phyloP scores from a whole-genome alignment of 2,797 vertebrate genomes.

The Acanthurus leucopareius region DNA sequence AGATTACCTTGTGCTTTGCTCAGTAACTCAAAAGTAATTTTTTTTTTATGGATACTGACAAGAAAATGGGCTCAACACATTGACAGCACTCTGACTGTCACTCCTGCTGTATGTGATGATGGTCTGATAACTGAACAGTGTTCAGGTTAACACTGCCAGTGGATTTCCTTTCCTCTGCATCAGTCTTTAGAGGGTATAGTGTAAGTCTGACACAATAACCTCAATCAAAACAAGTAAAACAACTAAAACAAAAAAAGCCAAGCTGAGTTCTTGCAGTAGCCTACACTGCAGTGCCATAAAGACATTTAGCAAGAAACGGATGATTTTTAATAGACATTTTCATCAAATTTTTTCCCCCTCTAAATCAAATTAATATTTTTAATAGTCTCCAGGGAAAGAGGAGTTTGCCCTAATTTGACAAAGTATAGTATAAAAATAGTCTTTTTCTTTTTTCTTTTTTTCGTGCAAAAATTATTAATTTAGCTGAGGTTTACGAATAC shows the following conservation, averaged over 20 bases:
- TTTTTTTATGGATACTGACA: slow-evolving; percentile 13
- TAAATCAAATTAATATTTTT: slow-evolving; percentile 9
- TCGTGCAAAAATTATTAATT: background rate
- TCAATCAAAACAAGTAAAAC: background rate
- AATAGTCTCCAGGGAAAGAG: background rate
- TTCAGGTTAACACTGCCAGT: background rate
- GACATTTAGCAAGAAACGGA: background rate
- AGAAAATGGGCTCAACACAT: background rate
- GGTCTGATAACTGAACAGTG: background rate
- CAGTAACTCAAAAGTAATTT: slow-evolving; percentile 22
- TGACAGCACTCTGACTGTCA: slow-evolving; percentile 11
- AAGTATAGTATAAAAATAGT: background rate
- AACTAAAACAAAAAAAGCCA: background rate
- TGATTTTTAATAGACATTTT: slow-evolving; percentile 5
- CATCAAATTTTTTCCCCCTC: background rate
- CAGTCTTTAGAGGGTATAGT: background rate
- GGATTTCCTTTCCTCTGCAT: background rate
- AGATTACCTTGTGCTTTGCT: slow-evolving; percentile 22
- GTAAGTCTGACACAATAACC: background rate
- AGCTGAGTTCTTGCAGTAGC: background rate
- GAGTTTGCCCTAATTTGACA: background rate
- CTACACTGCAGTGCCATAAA: background rate
- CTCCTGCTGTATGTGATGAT: background rate
- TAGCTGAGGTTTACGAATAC: slow-evolving; percentile 7
- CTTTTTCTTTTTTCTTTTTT: slow-evolving; percentile 17